Evolutionary conservation across 2,888 invertebrate genomes (phyloP).

Genomic region (Adelphocoris suturalis): DNA sequence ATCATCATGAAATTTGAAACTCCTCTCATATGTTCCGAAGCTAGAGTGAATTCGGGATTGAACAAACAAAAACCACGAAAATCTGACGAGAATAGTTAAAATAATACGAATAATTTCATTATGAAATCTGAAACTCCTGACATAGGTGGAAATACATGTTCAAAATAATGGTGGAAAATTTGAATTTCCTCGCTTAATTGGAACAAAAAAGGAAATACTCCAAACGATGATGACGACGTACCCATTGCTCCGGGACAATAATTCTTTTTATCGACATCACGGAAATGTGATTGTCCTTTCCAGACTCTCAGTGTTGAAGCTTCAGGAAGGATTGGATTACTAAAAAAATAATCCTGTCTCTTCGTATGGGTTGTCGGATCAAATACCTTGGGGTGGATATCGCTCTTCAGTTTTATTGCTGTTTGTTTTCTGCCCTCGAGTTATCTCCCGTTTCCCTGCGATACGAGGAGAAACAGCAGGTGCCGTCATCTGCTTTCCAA

Average conservation of each 20-base stretch:
- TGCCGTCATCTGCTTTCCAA: not conserved
- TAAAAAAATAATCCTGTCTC: not conserved
- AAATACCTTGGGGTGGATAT: not conserved
- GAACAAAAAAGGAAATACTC: no score
- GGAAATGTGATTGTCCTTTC: not conserved
- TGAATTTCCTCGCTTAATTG: no score
- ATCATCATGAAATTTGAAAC: no score
- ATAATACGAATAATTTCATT: no score
- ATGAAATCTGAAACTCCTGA: no score
- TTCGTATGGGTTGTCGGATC: not conserved
- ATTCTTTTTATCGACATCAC: not conserved
- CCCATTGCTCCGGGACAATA: not conserved
- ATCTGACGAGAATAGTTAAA: no score
- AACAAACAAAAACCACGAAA: no score
- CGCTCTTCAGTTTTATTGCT: not conserved
- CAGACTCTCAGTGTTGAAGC: not conserved
- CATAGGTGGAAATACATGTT: no score
- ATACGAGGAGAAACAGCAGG: not conserved
- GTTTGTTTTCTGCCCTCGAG: not conserved
- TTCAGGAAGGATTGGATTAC: not conserved
- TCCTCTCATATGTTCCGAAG: no score
- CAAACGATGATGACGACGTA: not conserved
- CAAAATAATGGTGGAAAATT: no score
- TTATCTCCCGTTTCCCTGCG: not conserved
- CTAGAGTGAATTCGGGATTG: no score